These are phyloP conservation scores for Drosophila diplacantha DNA, from an alignment of 2,888 invertebrate genomes.

Conservation along the genomic window DNA sequence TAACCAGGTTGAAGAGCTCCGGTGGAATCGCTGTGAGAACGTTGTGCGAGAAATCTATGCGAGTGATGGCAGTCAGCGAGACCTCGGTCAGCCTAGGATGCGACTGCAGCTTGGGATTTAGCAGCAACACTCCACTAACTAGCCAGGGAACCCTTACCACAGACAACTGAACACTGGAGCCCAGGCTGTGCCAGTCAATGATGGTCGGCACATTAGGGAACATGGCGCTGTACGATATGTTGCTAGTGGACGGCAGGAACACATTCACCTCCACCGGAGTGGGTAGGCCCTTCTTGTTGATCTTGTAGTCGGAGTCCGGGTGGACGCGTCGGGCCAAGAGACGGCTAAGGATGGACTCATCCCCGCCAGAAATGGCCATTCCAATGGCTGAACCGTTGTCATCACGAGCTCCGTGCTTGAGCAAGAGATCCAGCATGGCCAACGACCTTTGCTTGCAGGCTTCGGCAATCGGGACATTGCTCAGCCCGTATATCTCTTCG, in stretches of 20 bases:
- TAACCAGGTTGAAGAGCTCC: constrained; percentile 89
- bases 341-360: constrained; percentile 87
- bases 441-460: constrained; percentile 77
- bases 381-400: constrained; percentile 89
- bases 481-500: constrained; percentile 77
- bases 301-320: constrained; percentile 93
- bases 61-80: constrained; percentile 93
- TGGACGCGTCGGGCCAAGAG: constrained; percentile 92
- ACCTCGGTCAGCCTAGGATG: constrained; percentile 83
- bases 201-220: constrained; percentile 91
- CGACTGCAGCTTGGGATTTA: constrained; percentile 89
- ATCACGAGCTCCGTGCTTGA: constrained; percentile 87
- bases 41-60: constrained; percentile 95
- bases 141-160: constrained; percentile 89
- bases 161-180: constrained; percentile 83
- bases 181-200: constrained; percentile 92
- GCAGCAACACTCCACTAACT: constrained; percentile 87
- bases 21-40: constrained; percentile 87
- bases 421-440: constrained; percentile 75
- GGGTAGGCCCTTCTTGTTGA: constrained; percentile 90
- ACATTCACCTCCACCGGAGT: constrained; percentile 79
- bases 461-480: constrained; percentile 77
- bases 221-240: constrained; percentile 86
- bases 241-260: constrained; percentile 79
- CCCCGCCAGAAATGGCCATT: constrained; percentile 85